A percentile compares a stretch with the other conserved stretches of the same genome.
These are phyloP conservation scores for Conger conger DNA, from an alignment of 2,113 vertebrate species.

Conservation along the genomic window DNA sequence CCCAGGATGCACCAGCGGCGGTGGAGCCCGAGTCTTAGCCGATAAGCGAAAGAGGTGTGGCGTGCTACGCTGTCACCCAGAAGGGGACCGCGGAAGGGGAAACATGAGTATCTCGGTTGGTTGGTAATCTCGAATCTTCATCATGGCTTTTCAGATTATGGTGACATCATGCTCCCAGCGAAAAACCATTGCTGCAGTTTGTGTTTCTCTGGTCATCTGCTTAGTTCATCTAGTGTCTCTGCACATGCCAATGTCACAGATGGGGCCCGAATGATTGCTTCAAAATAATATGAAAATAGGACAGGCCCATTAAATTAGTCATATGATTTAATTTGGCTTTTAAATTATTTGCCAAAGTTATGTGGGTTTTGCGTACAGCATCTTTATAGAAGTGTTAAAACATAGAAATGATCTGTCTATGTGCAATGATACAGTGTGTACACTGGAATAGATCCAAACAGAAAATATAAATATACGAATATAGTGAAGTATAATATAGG, in stretches of 20 bases:
- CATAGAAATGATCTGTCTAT: not conserved
- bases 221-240: not conserved
- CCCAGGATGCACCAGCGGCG: not conserved
- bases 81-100: not conserved
- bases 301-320: not conserved
- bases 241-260: not conserved
- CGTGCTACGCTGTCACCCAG: not conserved
- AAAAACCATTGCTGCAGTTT: not conserved
- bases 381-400: not conserved
- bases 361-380: not conserved
- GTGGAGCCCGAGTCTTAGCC: not conserved
- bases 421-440: not conserved
- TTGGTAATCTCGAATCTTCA: not conserved
- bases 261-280: not conserved
- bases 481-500: too few relatives aligned
- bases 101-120: too few relatives aligned
- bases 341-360: not conserved
- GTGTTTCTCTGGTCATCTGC: not conserved
- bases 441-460: not conserved
- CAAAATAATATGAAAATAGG: not conserved
- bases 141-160: slow-evolving; percentile 3
- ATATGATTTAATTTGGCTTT: too few relatives aligned
- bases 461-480: too few relatives aligned
- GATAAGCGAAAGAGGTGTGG: not conserved
- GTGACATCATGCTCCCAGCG: not conserved